A percentile compares a stretch with the other conserved stretches of the same genome.
Evolutionary conservation across 2,113 vertebrate species (phyloP).

Genomic region (Podarcis raffonei): DNA sequence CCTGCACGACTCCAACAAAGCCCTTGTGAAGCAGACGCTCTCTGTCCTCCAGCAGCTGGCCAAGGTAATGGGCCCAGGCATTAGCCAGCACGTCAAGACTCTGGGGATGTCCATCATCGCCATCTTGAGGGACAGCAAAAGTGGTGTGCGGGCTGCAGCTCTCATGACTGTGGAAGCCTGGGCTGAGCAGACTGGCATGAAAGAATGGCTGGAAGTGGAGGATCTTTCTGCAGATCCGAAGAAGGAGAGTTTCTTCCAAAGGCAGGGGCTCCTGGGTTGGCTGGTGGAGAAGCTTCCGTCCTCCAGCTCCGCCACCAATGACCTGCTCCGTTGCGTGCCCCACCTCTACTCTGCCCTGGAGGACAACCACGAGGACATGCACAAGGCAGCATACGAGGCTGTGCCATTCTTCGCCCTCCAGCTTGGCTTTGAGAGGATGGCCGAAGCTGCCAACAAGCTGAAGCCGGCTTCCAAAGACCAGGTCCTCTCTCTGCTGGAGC

Average conservation of each 20-base stretch:
- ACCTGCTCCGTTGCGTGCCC: constrained; percentile 84
- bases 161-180: constrained; percentile 85
- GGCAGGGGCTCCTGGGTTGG: constrained; percentile 88
- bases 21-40: constrained; percentile 87
- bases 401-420: constrained; percentile 92
- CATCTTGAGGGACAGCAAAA: constrained; percentile 88
- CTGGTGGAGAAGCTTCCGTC: constrained; percentile 86
- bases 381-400: constrained; percentile 87
- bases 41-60: constrained; percentile 87
- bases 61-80: constrained; percentile 82
- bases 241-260: constrained; percentile 85
- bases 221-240: constrained; percentile 86
- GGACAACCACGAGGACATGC: constrained; percentile 85
- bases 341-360: constrained; percentile 86
- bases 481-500: constrained; percentile 84
- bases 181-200: constrained; percentile 89
- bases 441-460: constrained; percentile 83
- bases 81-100: constrained; percentile 87
- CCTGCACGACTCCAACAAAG: constrained; percentile 88
- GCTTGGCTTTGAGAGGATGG: constrained; percentile 89
- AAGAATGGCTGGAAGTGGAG: constrained; percentile 90
- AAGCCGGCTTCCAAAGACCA: constrained; percentile 89
- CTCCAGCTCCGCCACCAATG: constrained; percentile 78
- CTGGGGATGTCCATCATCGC: constrained; percentile 85
- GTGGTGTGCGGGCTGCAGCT: constrained; percentile 80